These are phyloP conservation scores for Pseudorhombus dupliciocellatus DNA, from an alignment of 2,113 vertebrate genomes.

Conservation along the genomic window DNA sequence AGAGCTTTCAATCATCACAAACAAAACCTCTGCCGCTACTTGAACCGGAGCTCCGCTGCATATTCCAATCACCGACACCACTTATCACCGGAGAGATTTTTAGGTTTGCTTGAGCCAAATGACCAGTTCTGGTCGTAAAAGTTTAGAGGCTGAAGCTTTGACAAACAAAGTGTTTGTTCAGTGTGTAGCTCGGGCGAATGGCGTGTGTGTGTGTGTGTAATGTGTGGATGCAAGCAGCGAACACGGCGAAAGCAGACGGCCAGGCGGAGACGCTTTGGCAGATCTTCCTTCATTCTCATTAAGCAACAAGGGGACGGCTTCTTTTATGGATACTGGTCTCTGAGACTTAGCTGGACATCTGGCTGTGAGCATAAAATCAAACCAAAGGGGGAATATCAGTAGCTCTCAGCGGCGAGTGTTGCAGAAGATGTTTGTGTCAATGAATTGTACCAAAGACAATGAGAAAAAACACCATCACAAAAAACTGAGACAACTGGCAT, in stretches of 20 bases:
- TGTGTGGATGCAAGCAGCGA: slow-evolving; percentile 46
- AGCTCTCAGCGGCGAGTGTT: slow-evolving; percentile 7
- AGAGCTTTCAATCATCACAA: slow-evolving; percentile 53
- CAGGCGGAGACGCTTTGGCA: slow-evolving; percentile 44
- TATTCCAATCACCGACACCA: slow-evolving; percentile 60
- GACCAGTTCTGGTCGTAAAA: slow-evolving; percentile 48
- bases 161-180: slow-evolving; percentile 17
- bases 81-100: slow-evolving; percentile 35
- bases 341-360: slow-evolving; percentile 16
- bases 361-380: slow-evolving; percentile 13
- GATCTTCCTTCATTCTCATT: slow-evolving; percentile 70
- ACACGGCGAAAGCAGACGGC: slow-evolving; percentile 11
- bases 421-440: background rate
- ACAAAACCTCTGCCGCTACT: slow-evolving; percentile 36
- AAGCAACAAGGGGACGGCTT: slow-evolving; percentile 33
- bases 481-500: background rate
- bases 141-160: slow-evolving; percentile 33
- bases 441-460: too few species aligned
- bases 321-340: slow-evolving; percentile 37
- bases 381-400: slow-evolving; percentile 14
- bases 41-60: slow-evolving; percentile 56
- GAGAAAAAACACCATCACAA: too few species aligned
- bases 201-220: slow-evolving; percentile 14
- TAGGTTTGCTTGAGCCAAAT: slow-evolving; percentile 35
- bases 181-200: background rate